Percentiles rank a stretch among this genome's conserved stretches.
Evolutionary conservation across 2,113 vertebrate genomes (phyloP).

Genomic region (Aphyosemion australe): DNA sequence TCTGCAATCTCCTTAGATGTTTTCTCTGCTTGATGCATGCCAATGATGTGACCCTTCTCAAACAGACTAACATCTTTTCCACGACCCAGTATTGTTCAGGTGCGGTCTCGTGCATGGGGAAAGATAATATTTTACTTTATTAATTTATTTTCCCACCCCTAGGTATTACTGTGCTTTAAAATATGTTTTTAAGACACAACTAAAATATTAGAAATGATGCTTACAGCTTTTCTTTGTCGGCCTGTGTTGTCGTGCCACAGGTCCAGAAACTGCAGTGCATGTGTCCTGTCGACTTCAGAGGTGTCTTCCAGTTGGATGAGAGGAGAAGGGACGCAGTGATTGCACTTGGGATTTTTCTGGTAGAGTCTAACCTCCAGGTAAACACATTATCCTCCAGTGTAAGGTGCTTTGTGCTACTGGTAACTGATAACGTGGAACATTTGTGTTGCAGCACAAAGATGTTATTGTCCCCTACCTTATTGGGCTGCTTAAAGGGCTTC

Average conservation of each 20-base stretch:
- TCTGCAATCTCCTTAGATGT: no score
- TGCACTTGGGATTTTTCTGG: constrained; percentile 92
- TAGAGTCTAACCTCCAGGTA: constrained; percentile 97
- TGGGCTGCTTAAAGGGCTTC: constrained; percentile 89
- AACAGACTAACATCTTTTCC: no score
- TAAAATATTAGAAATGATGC: not conserved
- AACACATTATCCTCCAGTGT: not conserved
- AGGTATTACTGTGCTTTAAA: no score
- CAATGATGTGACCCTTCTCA: no score
- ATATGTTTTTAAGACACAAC: not conserved
- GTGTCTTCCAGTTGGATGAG: constrained; percentile 95
- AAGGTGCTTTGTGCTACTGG: not conserved
- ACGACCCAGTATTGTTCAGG: no score
- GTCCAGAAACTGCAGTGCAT: constrained; percentile 98
- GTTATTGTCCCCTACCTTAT: constrained; percentile 91
- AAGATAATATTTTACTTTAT: no score
- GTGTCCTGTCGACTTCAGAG: constrained; percentile 96
- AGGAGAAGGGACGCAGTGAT: constrained; percentile 95
- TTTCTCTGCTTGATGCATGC: no score
- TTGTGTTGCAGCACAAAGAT: constrained; percentile 89
- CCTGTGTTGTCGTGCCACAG: constrained; percentile 62
- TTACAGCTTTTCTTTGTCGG: not conserved
- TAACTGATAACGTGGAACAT: not conserved
- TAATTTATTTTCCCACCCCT: no score
- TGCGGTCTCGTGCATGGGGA: no score